Evolutionary conservation across 2,113 vertebrate species (phyloP), one percentile per base, ranked within the genome.

Genomic region (Catharus bicknelli): DNA sequence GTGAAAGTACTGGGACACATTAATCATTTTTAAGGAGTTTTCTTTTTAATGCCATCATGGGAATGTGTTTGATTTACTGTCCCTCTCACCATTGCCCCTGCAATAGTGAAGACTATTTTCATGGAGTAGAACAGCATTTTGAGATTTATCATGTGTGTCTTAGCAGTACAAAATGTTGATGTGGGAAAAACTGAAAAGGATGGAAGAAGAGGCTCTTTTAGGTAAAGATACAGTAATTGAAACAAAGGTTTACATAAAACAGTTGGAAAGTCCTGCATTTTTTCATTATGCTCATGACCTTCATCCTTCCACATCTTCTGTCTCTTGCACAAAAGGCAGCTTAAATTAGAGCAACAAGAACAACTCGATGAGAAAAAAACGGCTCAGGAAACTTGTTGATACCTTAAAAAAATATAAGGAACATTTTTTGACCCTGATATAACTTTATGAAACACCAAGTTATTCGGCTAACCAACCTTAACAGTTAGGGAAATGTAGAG

Each of bases 61-160:
- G 89, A 96, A 96, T 58, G 42, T 82, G 50, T 77, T 81, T 96
- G 86, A 96, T 96, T 95, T 97, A 93, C 76, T 83, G 32, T 68
- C 50, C 64, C 78, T 94, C 80, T 92, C 73, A 64, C 45, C 51
- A 64, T 3, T 83, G 34, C 29, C 94, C 50, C 78, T 78, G 59
- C 58, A 91, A 88, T 19, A 75, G 26, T 30, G 23, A 70, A 83
- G 50, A 85, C 66, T 84, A 63, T 83, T 84, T 79, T 34, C 45
- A 76, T 57, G 40, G 34, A 55, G 43, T 42, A 8, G 27, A 83
- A 91, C 27, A 50, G 30, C 70, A 78, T 74, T 83, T 42, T 68
- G 53, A 74, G 77, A 95, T 95, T 86, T 91, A 92, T 74, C 48
- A 36, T 27, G 75, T 61, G 64, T 69, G 21, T 36, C 84, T 94